phyloP scores from a whole-genome alignment of 2,888 invertebrate genomes.

The Oligia fasciuncula region DNA sequence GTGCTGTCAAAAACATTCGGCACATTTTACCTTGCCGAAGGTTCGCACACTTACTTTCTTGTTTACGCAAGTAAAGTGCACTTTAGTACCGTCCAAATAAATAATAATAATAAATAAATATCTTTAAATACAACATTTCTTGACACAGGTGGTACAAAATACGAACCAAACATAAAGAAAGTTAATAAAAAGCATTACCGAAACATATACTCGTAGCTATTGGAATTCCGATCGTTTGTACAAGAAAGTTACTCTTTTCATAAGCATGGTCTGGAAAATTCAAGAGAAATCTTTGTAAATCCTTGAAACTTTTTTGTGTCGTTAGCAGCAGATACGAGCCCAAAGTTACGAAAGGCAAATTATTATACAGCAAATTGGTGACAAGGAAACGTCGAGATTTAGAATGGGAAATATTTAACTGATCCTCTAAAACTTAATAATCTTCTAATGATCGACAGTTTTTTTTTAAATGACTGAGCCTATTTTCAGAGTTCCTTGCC shows the following conservation, averaged over 20 bases:
- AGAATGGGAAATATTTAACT: not conserved
- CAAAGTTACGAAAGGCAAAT: slow-evolving; percentile 28
- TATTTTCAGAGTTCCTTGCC: too few species aligned
- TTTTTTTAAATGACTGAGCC: too few species aligned
- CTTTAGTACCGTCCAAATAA: not conserved
- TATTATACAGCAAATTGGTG: slow-evolving; percentile 22
- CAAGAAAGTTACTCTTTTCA: slow-evolving; percentile 21
- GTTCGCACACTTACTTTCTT: not conserved
- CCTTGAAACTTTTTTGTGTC: slow-evolving; percentile 5
- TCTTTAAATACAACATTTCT: not conserved
- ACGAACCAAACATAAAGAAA: not conserved
- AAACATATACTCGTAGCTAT: not conserved
- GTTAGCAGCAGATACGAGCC: not conserved
- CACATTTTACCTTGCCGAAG: not conserved
- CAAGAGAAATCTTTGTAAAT: not conserved
- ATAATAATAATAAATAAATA: too few species aligned
- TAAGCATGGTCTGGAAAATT: not conserved
- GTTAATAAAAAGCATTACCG: not conserved
- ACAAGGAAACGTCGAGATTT: not conserved
- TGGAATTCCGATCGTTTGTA: slow-evolving; percentile 1
- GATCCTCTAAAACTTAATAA: not conserved
- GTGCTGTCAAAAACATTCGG: not conserved
- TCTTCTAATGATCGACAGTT: not conserved
- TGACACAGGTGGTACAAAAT: not conserved
- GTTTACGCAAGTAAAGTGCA: not conserved